Evolutionary conservation across 2,797 vertebrate species (phyloP).

Genomic region (Ambastaia sidthimunki): DNA sequence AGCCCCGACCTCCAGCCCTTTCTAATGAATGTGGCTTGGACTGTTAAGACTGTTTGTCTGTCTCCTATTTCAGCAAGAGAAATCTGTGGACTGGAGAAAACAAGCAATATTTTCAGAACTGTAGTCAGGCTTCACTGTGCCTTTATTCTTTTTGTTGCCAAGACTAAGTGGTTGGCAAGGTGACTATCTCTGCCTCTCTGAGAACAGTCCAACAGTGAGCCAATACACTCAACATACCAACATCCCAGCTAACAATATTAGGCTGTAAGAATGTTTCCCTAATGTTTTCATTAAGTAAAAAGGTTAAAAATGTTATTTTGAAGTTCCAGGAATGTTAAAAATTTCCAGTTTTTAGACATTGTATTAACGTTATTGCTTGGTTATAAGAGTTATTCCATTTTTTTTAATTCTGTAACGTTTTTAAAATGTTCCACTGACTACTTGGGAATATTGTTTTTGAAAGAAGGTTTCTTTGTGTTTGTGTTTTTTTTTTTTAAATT

Average conservation of each 20-base stretch:
- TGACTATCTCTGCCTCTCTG: background rate
- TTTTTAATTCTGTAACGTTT: no score
- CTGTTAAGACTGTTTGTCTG: slow-evolving; percentile 11
- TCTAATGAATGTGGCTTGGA: slow-evolving; percentile 10
- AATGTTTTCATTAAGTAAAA: no score
- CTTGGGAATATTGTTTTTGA: background rate
- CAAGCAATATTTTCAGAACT: slow-evolving; percentile 32
- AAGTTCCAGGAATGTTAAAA: no score
- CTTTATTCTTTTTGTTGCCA: background rate
- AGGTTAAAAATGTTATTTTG: no score
- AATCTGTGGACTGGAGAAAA: slow-evolving; percentile 16
- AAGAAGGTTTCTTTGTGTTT: background rate
- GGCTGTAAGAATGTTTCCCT: no score
- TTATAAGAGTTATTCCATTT: no score
- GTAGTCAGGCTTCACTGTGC: slow-evolving; percentile 11
- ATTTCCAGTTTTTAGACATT: no score
- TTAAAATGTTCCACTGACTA: no score
- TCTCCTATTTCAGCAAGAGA: slow-evolving; percentile 31
- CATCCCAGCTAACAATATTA: no score
- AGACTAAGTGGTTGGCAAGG: slow-evolving; percentile 37
- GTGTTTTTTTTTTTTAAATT: slow-evolving; percentile 1
- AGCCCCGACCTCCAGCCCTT: background rate
- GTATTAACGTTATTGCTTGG: no score
- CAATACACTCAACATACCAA: background rate
- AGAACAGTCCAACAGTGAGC: slow-evolving; percentile 18